Conservation (phyloP, 2,797 vertebrate genomes). For the Falco rusticolus region DNA sequence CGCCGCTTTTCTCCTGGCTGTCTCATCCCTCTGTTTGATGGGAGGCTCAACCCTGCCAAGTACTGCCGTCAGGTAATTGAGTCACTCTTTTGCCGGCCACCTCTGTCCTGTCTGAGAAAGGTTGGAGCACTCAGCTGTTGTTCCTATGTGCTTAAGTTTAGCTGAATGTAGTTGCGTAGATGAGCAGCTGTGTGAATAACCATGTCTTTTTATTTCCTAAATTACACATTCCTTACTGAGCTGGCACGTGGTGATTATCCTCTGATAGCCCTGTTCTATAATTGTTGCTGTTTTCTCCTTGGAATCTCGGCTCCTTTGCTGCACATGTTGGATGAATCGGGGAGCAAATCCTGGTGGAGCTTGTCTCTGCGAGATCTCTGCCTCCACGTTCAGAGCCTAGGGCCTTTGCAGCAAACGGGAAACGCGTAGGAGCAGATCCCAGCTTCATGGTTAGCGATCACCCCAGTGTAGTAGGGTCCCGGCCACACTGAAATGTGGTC, state of each 20-base stretch:
- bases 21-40: background rate
- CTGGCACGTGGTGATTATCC: background rate
- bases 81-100: background rate
- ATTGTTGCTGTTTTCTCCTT: background rate
- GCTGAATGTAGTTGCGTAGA: background rate
- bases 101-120: background rate
- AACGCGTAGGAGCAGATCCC: background rate
- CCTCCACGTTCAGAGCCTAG: background rate
- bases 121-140: background rate
- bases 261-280: background rate
- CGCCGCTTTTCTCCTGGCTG: background rate
- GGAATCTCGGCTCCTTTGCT: background rate
- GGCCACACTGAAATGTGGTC: background rate
- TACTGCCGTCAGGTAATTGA: background rate
- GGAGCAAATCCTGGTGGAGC: background rate
- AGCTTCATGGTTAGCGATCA: background rate
- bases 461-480: background rate
- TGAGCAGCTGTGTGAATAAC: background rate
- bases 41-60: conserved; percentile 5
- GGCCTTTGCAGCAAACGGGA: background rate
- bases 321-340: background rate
- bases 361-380: background rate
- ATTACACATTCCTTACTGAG: background rate
- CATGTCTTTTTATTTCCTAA: background rate
- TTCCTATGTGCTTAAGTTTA: background rate